These are phyloP conservation scores for Pelusios castaneus DNA, from an alignment of 2,113 vertebrate genomes.

Conservation along the genomic window DNA sequence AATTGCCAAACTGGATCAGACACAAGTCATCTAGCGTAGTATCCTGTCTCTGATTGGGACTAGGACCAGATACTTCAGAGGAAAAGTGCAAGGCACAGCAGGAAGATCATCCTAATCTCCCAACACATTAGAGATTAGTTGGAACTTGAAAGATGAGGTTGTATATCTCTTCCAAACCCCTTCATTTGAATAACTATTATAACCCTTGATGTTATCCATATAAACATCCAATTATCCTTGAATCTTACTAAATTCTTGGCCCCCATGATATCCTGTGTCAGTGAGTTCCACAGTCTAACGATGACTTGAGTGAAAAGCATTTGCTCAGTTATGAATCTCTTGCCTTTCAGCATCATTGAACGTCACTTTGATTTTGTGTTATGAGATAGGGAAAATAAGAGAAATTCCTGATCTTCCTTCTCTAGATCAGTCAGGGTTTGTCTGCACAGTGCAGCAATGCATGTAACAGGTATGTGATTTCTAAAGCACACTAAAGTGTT, in stretches of 20 bases:
- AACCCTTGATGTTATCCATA: background rate
- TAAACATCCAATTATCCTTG: background rate
- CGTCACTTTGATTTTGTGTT: too few species aligned
- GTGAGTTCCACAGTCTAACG: background rate
- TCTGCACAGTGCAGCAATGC: too few species aligned
- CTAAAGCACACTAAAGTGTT: too few species aligned
- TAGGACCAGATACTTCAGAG: background rate
- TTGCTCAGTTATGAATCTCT: background rate
- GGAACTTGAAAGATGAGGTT: background rate
- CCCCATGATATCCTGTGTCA: background rate
- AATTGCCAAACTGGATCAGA: background rate
- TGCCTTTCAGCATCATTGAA: background rate
- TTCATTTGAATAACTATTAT: background rate
- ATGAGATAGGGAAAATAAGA: too few species aligned
- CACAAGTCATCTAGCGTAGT: background rate
- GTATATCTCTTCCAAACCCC: background rate
- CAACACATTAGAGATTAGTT: background rate
- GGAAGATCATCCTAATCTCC: background rate
- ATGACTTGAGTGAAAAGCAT: background rate
- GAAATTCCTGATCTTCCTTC: too few species aligned
- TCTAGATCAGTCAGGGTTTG: too few species aligned
- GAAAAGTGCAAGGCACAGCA: background rate
- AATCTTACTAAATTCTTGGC: background rate
- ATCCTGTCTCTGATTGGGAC: background rate
- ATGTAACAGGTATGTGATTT: too few species aligned